Conservation (phyloP, 2,888 invertebrate species). For the Chrysodeixis includens region DNA sequence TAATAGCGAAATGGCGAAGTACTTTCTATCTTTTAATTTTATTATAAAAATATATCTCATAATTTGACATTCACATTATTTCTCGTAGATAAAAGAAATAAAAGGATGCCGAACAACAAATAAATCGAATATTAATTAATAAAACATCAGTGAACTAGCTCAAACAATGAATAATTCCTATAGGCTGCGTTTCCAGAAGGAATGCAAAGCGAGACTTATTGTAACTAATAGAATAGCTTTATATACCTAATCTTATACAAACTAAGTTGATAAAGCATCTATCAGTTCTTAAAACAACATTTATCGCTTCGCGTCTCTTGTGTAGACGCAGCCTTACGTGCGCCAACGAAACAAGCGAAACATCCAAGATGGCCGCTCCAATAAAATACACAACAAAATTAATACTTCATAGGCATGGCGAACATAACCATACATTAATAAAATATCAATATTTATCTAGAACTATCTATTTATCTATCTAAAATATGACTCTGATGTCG, state of each 20-base stretch:
- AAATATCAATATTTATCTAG: conserved; percentile 55
- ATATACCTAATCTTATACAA: too few species aligned
- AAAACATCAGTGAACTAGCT: conserved; percentile 56
- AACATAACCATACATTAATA: conserved; percentile 51
- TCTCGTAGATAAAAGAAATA: not conserved
- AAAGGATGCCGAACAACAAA: conserved; percentile 6
- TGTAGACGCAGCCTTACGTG: conserved; percentile 15
- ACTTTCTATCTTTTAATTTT: not conserved
- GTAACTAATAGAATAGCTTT: too few species aligned
- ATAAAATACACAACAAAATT: conserved; percentile 59
- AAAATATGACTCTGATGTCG: conserved; percentile 56
- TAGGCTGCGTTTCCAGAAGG: not conserved
- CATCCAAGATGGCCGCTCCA: conserved; percentile 26
- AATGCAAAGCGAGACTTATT: too few species aligned
- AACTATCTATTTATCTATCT: conserved; percentile 56
- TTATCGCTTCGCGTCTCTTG: too few species aligned
- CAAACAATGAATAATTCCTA: conserved; percentile 55
- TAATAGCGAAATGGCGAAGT: not conserved
- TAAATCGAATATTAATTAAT: not conserved
- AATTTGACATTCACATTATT: not conserved
- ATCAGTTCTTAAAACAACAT: too few species aligned
- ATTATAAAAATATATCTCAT: not conserved
- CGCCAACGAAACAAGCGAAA: conserved; percentile 31
- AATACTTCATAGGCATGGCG: conserved; percentile 62
- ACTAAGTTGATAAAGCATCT: too few species aligned